Conservation (phyloP, 2,797 vertebrate species). For the Rhincodon typus region DNA sequence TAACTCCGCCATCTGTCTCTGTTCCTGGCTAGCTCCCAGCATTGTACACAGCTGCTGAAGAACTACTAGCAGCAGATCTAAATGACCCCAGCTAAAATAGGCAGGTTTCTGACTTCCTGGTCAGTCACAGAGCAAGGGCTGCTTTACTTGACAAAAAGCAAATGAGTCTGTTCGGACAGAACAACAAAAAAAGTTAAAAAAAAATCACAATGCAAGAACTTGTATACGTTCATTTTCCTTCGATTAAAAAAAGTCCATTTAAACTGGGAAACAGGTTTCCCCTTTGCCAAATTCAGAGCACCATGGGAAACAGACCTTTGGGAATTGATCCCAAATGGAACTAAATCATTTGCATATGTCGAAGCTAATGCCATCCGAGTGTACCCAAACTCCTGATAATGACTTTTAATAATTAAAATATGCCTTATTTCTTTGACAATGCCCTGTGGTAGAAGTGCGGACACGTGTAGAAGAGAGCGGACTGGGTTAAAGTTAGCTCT, state of each 20-base stretch:
- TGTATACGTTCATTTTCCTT: background rate
- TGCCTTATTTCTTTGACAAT: slow-evolving; percentile 59
- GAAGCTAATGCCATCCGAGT: slow-evolving; percentile 62
- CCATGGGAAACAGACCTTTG: slow-evolving; percentile 63
- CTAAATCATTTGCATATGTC: slow-evolving; percentile 73
- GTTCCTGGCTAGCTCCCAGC: slow-evolving; percentile 88
- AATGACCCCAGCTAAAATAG: slow-evolving; percentile 43
- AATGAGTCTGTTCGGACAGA: slow-evolving; percentile 44
- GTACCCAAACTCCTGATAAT: slow-evolving; percentile 58
- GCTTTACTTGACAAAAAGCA: slow-evolving; percentile 49
- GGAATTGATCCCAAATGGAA: slow-evolving; percentile 74
- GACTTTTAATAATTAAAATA: slow-evolving; percentile 68
- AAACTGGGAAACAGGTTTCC: slow-evolving; percentile 37
- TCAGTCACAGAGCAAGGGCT: slow-evolving; percentile 46
- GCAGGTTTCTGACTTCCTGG: slow-evolving; percentile 60
- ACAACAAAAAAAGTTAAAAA: slow-evolving; percentile 38
- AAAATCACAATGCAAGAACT: slow-evolving; percentile 9
- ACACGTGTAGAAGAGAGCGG: slow-evolving; percentile 43
- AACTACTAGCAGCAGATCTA: slow-evolving; percentile 63
- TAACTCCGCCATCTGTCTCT: slow-evolving; percentile 96
- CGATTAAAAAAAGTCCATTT: background rate
- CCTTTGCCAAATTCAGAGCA: slow-evolving; percentile 66
- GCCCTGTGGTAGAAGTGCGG: slow-evolving; percentile 47
- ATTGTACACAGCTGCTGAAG: slow-evolving; percentile 78
- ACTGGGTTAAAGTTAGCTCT: slow-evolving; percentile 8